Conservation (phyloP, 2,797 vertebrate species). For the Gobio occitaniae region DNA sequence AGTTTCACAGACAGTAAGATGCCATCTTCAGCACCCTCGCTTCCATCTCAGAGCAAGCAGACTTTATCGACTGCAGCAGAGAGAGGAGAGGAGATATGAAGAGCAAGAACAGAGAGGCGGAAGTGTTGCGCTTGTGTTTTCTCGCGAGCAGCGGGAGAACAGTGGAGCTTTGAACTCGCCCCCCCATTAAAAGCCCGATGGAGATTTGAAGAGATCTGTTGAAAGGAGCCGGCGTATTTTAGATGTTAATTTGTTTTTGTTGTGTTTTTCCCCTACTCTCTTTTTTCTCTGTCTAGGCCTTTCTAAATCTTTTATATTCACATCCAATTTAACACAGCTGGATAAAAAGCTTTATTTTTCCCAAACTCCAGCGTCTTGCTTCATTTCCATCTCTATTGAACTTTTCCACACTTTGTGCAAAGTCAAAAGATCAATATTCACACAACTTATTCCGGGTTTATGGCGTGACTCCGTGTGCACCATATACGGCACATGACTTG, state of each 20-base stretch:
- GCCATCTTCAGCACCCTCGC: slow-evolving; percentile 58
- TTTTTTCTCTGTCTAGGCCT: slow-evolving; percentile 77
- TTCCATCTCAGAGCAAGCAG: slow-evolving; percentile 66
- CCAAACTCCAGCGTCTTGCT: slow-evolving; percentile 42
- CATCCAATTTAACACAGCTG: slow-evolving; percentile 86
- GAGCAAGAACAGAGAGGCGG: slow-evolving; percentile 76
- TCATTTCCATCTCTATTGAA: slow-evolving; percentile 51
- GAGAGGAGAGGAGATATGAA: slow-evolving; percentile 73
- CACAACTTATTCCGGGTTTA: slow-evolving; percentile 40
- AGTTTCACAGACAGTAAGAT: slow-evolving; percentile 74
- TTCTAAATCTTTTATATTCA: slow-evolving; percentile 88
- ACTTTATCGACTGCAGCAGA: slow-evolving; percentile 64
- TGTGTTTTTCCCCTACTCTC: slow-evolving; percentile 48
- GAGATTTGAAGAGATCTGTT: slow-evolving; percentile 88
- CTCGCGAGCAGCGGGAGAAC: slow-evolving; percentile 84
- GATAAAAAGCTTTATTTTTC: slow-evolving; percentile 74
- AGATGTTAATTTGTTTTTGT: slow-evolving; percentile 94
- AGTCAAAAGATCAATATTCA: slow-evolving; percentile 44
- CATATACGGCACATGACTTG: background rate
- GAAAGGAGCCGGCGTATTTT: slow-evolving; percentile 87
- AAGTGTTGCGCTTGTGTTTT: slow-evolving; percentile 82
- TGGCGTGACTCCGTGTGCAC: background rate
- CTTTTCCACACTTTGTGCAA: slow-evolving; percentile 42
- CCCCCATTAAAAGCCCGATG: slow-evolving; percentile 92
- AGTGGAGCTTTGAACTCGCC: slow-evolving; percentile 90